Evolutionary conservation across 2,113 vertebrate species (phyloP).

Genomic region (Leptobrachium ailaonicum): DNA sequence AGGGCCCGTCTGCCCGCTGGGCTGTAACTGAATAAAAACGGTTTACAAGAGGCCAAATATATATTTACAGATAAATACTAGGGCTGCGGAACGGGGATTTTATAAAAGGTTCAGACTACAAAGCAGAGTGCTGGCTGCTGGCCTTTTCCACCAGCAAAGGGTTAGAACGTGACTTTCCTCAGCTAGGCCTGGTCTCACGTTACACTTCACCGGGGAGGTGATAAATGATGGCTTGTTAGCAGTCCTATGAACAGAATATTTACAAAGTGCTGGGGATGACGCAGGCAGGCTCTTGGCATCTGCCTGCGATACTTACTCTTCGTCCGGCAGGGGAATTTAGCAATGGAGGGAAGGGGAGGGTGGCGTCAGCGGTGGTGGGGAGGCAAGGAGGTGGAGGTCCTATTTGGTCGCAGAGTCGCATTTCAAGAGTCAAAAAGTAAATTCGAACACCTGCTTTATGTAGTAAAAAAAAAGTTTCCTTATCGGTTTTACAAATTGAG

Average conservation of each 20-base stretch:
- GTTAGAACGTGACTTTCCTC: constrained; percentile 39
- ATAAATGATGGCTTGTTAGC: constrained; percentile 45
- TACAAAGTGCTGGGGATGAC: constrained; percentile 44
- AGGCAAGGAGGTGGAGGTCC: background rate
- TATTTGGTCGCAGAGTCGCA: constrained; percentile 41
- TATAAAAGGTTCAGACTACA: background rate
- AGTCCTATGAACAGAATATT: constrained; percentile 42
- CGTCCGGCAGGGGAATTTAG: constrained; percentile 34
- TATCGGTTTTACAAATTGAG: background rate
- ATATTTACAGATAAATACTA: too few relatives aligned
- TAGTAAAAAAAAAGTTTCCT: constrained; percentile 12
- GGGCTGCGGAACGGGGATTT: background rate
- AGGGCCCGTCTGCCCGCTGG: too few relatives aligned
- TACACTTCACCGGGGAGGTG: constrained; percentile 39
- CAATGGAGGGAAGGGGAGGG: constrained; percentile 22
- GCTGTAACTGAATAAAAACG: too few relatives aligned
- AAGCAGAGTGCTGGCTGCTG: background rate
- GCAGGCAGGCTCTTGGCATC: constrained; percentile 35
- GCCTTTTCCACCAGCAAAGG: constrained; percentile 14
- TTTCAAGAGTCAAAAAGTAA: constrained; percentile 34
- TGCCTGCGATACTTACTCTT: constrained; percentile 37
- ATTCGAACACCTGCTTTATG: constrained; percentile 30
- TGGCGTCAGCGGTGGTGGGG: too few relatives aligned
- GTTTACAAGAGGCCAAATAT: too few relatives aligned
- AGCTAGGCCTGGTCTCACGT: constrained; percentile 42